Evolutionary conservation across 2,113 vertebrate genomes (phyloP), one percentile per base, ranked within the genome.

Genomic region (Podarcis raffonei): DNA sequence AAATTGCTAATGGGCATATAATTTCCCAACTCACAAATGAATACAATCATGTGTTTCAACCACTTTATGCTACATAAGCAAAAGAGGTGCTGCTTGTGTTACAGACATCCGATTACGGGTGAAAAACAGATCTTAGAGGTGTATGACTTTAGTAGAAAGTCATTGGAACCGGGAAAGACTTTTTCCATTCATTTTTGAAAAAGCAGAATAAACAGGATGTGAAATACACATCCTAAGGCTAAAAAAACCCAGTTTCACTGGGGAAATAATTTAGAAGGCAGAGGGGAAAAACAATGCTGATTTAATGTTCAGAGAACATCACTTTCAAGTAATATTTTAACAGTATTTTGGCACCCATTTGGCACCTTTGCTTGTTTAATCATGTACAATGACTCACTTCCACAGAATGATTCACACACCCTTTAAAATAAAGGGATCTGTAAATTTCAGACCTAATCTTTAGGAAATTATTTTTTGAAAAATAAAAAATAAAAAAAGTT

Each of bases 331-430:
- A 72, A 25, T 32, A 72, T 80, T 68, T 65, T 37, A 84, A 59
- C 62, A 84, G n/a, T 39, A n/a, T 80, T 84, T 80, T 42, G 88
- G 77, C 71, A 81, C 27, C 30, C 7, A 65, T 75, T 81, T 80
- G 83, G 59, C 77, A 62, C 59, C 25, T 53, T n/a, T 48, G 18
- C n/a, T 25, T 82, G 23, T 39, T 68, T 74, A 23, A 5, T 25
- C 6, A 48, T 27, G 18, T 53, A 53, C 23, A 15, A 25, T 81
- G 5, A 3, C 30, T 22, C 57, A n/a, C n/a, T 75, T 42, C 15
- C 75, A 53, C 8, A 12, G 16, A 32, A 42, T 76, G 25, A 77
- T 76, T 79, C 30, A 20, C 72, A 78, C 16, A 42, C 32, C 27
- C 30, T 62, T 22, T 83, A 59, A 78, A 39, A 71, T 13, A 72